A percentile compares a stretch with the other conserved stretches of the same genome.
Evolutionary conservation across 1,140 invertebrate species (phyloP).

Genomic region (Pomacea maculata): DNA sequence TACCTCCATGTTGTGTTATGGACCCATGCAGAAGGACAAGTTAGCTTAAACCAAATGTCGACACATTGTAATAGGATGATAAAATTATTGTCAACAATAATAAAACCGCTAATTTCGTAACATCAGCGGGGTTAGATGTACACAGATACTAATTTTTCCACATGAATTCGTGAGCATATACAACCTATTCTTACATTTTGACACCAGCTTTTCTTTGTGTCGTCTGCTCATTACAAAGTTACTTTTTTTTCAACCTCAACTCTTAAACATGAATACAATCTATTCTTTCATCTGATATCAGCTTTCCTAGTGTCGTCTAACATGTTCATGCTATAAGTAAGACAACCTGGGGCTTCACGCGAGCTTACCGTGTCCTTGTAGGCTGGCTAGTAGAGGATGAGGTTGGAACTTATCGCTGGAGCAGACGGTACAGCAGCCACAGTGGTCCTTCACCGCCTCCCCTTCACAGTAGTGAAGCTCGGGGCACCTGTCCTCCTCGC

Average conservation of each 20-base stretch:
- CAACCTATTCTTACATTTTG: too few species aligned
- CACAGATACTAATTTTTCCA: too few species aligned
- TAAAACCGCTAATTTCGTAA: too few species aligned
- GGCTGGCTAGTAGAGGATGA: conserved; percentile 24
- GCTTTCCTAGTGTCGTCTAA: not conserved
- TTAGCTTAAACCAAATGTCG: too few species aligned
- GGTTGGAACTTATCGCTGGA: conserved; percentile 37
- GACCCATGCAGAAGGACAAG: too few species aligned
- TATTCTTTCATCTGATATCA: not conserved
- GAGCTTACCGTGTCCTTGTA: conserved; percentile 19
- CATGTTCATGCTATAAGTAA: not conserved
- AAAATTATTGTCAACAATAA: too few species aligned
- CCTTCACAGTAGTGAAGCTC: conserved; percentile 46
- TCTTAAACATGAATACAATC: not conserved
- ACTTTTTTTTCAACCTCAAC: not conserved
- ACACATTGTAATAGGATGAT: too few species aligned
- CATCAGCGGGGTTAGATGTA: too few species aligned
- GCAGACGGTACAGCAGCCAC: conserved; percentile 48
- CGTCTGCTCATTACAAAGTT: too few species aligned
- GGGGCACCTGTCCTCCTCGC: conserved; percentile 41
- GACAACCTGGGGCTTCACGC: not conserved
- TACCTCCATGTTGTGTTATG: too few species aligned
- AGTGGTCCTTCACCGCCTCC: conserved; percentile 46
- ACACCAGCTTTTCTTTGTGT: too few species aligned
- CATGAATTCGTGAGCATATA: too few species aligned